A percentile compares a stretch with the other conserved stretches of the same genome.
These are phyloP conservation scores for Trachelus iudaicus DNA, from an alignment of 2,888 invertebrate genomes.

Conservation along the genomic window DNA sequence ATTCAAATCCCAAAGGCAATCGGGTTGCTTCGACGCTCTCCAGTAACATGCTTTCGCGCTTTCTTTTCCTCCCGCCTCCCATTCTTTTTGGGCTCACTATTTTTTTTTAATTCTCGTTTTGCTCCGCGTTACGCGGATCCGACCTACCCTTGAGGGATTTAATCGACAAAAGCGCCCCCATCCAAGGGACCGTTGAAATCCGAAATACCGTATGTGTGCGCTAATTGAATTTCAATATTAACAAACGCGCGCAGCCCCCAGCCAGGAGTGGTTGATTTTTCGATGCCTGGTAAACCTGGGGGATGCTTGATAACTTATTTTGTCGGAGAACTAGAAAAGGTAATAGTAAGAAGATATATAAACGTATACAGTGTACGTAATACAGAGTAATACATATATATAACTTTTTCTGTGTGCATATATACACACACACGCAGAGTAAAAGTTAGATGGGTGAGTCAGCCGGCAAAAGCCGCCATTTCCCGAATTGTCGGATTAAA, in stretches of 20 bases:
- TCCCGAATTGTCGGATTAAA: conserved; percentile 15
- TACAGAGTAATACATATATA: too few species aligned
- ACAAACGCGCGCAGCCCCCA: conserved; percentile 4
- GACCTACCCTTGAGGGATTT: not conserved
- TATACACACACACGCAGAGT: too few species aligned
- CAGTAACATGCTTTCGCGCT: too few species aligned
- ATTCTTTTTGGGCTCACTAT: too few species aligned
- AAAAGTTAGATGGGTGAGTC: not conserved
- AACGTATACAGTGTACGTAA: not conserved
- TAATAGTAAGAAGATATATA: not conserved
- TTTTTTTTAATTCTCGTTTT: too few species aligned
- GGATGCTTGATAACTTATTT: too few species aligned
- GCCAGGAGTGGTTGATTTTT: conserved; percentile 22
- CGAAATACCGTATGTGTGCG: not conserved
- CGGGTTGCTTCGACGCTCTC: not conserved
- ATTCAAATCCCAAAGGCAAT: not conserved
- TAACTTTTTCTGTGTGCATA: too few species aligned
- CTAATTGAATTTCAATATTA: conserved; percentile 41
- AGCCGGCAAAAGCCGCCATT: not conserved
- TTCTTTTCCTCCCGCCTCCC: too few species aligned
- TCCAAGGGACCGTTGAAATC: not conserved
- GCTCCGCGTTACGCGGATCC: not conserved
- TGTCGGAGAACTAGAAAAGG: too few species aligned
- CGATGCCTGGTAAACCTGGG: conserved; percentile 8
- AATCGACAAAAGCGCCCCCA: not conserved